A percentile compares a stretch with the other conserved stretches of the same genome.
phyloP scores from a whole-genome alignment of 2,797 vertebrate species.

The Rhinoraja longicauda region DNA sequence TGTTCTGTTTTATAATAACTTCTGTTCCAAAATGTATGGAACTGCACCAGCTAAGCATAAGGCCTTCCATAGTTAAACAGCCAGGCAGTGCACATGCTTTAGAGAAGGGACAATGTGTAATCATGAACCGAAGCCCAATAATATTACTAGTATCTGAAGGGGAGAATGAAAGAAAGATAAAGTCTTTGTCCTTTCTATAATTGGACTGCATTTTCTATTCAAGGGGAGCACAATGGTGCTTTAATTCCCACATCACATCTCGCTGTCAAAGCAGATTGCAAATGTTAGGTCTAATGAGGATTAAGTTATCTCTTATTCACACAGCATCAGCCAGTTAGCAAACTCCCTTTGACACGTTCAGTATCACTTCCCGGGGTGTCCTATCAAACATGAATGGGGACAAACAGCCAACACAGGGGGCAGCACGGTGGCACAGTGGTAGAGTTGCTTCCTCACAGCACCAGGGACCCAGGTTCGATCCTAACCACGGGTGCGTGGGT shows the following conservation, averaged over 20 bases:
- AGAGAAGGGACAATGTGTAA: not conserved
- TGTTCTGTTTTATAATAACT: not conserved
- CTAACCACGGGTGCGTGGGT: too few species aligned
- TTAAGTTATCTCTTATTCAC: slow-evolving; percentile 9
- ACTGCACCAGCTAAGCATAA: not conserved
- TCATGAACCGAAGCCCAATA: not conserved
- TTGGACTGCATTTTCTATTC: not conserved
- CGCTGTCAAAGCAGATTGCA: not conserved
- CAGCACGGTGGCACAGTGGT: too few species aligned
- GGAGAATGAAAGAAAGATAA: not conserved
- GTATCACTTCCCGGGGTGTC: not conserved
- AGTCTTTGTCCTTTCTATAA: not conserved
- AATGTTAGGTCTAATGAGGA: not conserved
- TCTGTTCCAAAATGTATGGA: not conserved
- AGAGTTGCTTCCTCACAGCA: too few species aligned
- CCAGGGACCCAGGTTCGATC: too few species aligned
- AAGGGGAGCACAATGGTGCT: not conserved
- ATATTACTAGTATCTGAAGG: not conserved
- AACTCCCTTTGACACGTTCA: not conserved
- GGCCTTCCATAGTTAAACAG: not conserved
- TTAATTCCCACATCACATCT: not conserved
- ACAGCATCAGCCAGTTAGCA: not conserved
- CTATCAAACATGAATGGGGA: not conserved
- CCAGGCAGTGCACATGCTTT: not conserved
- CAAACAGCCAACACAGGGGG: not conserved